Evolutionary conservation across 2,888 invertebrate genomes (phyloP), one percentile per base, ranked within the genome.

Genomic region (Nomada ferruginata): DNA sequence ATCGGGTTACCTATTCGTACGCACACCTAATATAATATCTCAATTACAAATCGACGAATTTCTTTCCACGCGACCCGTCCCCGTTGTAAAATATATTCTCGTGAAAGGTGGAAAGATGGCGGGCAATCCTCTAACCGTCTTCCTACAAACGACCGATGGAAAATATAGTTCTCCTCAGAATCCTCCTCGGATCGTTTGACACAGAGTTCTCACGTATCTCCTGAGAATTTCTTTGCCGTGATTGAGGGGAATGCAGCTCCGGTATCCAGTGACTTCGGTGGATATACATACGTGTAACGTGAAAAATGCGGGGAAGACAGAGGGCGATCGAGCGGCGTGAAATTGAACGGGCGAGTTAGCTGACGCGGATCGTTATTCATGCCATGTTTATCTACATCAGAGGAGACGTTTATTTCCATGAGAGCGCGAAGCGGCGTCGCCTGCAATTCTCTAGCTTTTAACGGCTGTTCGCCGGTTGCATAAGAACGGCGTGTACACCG

Each of bases 321-420:
- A 13, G 44, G 18, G 64, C 59, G 52, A 59, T 55, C 36, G 23
- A 60, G 69, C 60, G 44, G 55, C 60, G 76, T 76, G 79, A 79
- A 81, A 83, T 82, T 76, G 66, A 82, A 86, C 76, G 76, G 65
- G 55, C 61, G 23, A 42, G 63, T 44, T 63, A 60, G 36, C 57
- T 60, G 73, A 23, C 47, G 26, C 36, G 78, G 71, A 85, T 86
- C 81, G 79, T 83, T 84, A 78, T 79, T 82, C 84, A 60, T 68
- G 68, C 79, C 84, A 84, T 84, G 80, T 69, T 84, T 87, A 86
- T 87, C 87, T 71, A 13, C 76, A 76, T 81, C 79, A 64, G 52
- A 64, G 79, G 29, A 63, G 81, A 83, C 81, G 85, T 85, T 87
- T 85, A 86, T 86, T 86, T 87, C 79, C 80, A 75, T n/a, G 77